Conservation (phyloP, 2,113 vertebrate genomes). For the Paraplagusia blochii region DNA sequence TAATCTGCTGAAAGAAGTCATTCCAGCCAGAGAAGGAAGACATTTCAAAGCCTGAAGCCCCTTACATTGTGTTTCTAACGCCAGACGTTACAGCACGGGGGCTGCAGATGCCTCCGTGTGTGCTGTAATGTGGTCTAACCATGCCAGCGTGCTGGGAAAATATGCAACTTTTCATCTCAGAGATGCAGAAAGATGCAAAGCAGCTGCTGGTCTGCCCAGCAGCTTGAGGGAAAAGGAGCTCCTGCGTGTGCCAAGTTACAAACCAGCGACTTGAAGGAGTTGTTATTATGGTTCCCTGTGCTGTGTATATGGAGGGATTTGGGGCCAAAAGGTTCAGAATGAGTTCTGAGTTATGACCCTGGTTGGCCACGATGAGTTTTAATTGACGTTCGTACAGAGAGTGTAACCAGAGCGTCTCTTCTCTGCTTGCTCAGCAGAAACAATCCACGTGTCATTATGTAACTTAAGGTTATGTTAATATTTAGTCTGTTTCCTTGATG, state of each 20-base stretch:
- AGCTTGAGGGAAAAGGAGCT: conserved; percentile 34
- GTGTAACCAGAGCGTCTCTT: conserved; percentile 16
- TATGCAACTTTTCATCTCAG: conserved; percentile 63
- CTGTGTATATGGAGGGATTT: conserved; percentile 14
- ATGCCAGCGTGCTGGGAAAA: conserved; percentile 65
- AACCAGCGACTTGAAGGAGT: conserved; percentile 34
- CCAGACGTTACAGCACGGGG: conserved; percentile 26
- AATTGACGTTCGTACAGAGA: conserved; percentile 20
- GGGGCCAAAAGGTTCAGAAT: conserved; percentile 2
- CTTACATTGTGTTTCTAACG: conserved; percentile 12
- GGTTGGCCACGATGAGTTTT: conserved; percentile 24
- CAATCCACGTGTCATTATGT: not conserved
- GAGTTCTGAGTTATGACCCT: conserved; percentile 14
- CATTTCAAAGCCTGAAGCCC: conserved; percentile 17
- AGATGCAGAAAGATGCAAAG: conserved; percentile 63
- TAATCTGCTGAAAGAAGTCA: conserved; percentile 4
- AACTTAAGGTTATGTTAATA: not conserved
- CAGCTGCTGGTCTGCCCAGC: conserved; percentile 61
- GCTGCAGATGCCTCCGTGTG: conserved; percentile 39
- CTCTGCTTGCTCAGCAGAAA: not conserved
- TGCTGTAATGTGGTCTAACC: conserved; percentile 61
- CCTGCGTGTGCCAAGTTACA: conserved; percentile 37
- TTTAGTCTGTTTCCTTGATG: no score
- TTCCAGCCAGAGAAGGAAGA: conserved; percentile 9
- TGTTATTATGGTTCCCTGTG: conserved; percentile 29